phyloP scores from a whole-genome alignment of 2,888 invertebrate genomes.

The Gari tellinella region DNA sequence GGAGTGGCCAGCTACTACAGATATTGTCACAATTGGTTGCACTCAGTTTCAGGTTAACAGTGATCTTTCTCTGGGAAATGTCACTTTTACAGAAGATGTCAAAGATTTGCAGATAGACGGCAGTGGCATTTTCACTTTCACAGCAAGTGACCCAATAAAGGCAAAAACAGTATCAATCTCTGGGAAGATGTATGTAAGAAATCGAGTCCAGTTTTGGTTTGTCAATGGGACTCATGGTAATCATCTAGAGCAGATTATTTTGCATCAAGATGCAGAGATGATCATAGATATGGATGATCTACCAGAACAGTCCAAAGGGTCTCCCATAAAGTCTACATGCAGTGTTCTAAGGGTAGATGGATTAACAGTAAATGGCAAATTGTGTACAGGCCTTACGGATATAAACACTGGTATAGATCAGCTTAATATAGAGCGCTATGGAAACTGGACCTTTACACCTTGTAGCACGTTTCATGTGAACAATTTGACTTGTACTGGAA shows the following conservation, averaged over 20 bases:
- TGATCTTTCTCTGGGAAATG: slow-evolving; percentile 54
- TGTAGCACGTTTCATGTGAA: slow-evolving; percentile 47
- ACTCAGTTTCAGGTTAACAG: slow-evolving; percentile 62
- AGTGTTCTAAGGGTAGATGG: slow-evolving; percentile 53
- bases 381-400: slow-evolving; percentile 46
- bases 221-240: slow-evolving; percentile 38
- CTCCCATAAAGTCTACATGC: slow-evolving; percentile 23
- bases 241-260: slow-evolving; percentile 51
- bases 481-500: slow-evolving; percentile 58
- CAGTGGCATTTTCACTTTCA: slow-evolving; percentile 55
- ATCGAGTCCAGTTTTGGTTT: slow-evolving; percentile 60
- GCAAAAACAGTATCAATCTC: slow-evolving; percentile 54
- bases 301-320: slow-evolving; percentile 28
- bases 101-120: slow-evolving; percentile 54
- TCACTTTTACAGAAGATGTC: slow-evolving; percentile 60
- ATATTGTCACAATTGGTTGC: slow-evolving; percentile 65
- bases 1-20: slow-evolving; percentile 46
- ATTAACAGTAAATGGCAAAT: slow-evolving; percentile 57
- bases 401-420: slow-evolving; percentile 51
- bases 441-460: slow-evolving; percentile 64
- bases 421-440: slow-evolving; percentile 51
- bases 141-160: slow-evolving; percentile 56
- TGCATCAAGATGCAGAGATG: slow-evolving; percentile 53
- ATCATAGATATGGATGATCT: slow-evolving; percentile 41
- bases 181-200: slow-evolving; percentile 60